phyloP scores from a whole-genome alignment of 2,888 invertebrate species.

The Mechanitis messenoides region DNA sequence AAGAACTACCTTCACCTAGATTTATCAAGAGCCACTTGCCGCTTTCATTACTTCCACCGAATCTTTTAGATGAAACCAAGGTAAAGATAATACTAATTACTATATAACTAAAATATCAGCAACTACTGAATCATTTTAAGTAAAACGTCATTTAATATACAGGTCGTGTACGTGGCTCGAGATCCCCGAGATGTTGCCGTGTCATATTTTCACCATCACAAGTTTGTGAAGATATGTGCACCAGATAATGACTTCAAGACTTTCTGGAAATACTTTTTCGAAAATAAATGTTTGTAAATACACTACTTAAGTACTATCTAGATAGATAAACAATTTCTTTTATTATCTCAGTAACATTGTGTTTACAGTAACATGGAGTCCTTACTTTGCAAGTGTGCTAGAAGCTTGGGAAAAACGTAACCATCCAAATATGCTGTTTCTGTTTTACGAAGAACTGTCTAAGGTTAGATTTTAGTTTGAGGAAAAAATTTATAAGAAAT shows the following conservation, averaged over 20 bases:
- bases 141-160: not conserved
- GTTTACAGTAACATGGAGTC: constrained; percentile 74
- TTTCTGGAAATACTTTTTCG: constrained; percentile 80
- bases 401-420: constrained; percentile 81
- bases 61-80: constrained; percentile 64
- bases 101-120: not conserved
- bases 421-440: constrained; percentile 82
- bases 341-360: constrained; percentile 77
- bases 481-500: no score
- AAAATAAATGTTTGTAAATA: constrained; percentile 44
- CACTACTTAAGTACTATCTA: constrained; percentile 77
- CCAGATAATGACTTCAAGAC: constrained; percentile 76
- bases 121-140: no score
- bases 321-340: constrained; percentile 75
- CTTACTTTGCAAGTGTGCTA: constrained; percentile 83
- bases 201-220: constrained; percentile 75
- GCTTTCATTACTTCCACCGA: constrained; percentile 79
- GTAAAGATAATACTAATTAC: not conserved
- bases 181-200: constrained; percentile 88
- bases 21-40: constrained; percentile 79
- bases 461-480: constrained; percentile 54
- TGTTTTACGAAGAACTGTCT: constrained; percentile 88
- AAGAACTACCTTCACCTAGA: constrained; percentile 34
- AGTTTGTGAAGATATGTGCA: constrained; percentile 63
- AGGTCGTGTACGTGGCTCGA: constrained; percentile 81